Percentiles rank a stretch among this genome's conserved stretches.
These are phyloP conservation scores for Patiria pectinifera DNA, from an alignment of 53 echinoderm and acorn worm species.

Conservation along the genomic window DNA sequence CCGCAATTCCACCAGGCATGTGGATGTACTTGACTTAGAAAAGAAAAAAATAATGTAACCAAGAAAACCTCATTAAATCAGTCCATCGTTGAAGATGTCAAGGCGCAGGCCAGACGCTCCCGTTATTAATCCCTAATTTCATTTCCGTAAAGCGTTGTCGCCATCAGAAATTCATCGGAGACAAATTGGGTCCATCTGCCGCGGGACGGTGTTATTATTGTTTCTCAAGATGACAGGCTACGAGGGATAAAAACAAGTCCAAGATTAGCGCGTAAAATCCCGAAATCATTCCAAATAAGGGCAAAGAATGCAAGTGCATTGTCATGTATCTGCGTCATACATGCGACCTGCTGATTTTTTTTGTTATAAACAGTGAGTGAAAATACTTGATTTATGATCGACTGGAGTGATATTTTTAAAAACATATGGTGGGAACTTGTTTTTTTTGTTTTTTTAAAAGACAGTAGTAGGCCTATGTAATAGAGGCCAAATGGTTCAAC, in stretches of 20 bases:
- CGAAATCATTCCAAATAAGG: background rate
- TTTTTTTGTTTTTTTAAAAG: too few relatives aligned
- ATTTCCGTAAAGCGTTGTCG: background rate
- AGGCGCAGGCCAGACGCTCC: background rate
- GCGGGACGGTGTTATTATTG: background rate
- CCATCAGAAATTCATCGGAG: background rate
- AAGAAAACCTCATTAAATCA: background rate
- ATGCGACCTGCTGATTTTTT: background rate
- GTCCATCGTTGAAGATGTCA: background rate
- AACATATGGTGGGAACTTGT: background rate
- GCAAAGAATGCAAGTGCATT: background rate
- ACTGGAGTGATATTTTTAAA: background rate
- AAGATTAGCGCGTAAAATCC: background rate
- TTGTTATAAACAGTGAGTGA: background rate
- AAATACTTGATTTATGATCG: background rate
- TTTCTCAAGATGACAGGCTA: slow-evolving; percentile 6
- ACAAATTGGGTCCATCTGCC: background rate
- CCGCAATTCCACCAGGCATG: background rate
- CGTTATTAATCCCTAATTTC: background rate
- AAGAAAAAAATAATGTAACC: background rate
- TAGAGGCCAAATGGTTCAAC: too few relatives aligned
- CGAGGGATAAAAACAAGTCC: background rate
- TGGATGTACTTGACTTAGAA: background rate
- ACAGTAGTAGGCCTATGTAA: too few relatives aligned
- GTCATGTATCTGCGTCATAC: background rate